Evolutionary conservation across 2,113 vertebrate genomes (phyloP).

Genomic region (Lepisosteus osseus): DNA sequence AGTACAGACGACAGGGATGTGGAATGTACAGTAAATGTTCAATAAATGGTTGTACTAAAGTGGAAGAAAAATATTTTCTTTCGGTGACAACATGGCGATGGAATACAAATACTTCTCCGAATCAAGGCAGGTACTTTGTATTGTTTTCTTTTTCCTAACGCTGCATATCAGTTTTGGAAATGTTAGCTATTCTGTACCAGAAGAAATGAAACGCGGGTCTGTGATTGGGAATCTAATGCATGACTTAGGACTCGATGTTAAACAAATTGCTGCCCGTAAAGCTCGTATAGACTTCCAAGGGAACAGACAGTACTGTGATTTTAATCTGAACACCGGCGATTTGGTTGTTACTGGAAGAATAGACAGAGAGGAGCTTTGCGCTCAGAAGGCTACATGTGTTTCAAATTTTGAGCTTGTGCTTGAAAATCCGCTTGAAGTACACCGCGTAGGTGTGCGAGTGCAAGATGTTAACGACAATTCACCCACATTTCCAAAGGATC

Average conservation of each 20-base stretch:
- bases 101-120: background rate
- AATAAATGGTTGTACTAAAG: too few species aligned
- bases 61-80: too few species aligned
- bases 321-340: conserved; percentile 4
- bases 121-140: background rate
- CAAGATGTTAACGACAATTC: conserved; percentile 10
- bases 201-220: background rate
- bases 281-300: background rate
- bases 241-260: background rate
- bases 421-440: background rate
- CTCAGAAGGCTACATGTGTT: background rate
- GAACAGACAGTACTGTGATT: background rate
- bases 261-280: background rate
- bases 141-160: background rate
- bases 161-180: background rate
- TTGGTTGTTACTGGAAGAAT: conserved; percentile 8
- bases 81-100: too few species aligned
- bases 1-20: too few species aligned
- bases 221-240: background rate
- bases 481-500: background rate
- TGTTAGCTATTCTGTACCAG: background rate
- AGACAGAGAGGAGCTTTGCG: conserved; percentile 11
- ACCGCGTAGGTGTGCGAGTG: background rate
- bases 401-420: background rate
- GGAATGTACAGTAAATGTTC: too few species aligned